A percentile compares a stretch with the other conserved stretches of the same genome.
Conservation (phyloP, 1,140 invertebrate genomes). For the Drosophila rhopaloa region DNA sequence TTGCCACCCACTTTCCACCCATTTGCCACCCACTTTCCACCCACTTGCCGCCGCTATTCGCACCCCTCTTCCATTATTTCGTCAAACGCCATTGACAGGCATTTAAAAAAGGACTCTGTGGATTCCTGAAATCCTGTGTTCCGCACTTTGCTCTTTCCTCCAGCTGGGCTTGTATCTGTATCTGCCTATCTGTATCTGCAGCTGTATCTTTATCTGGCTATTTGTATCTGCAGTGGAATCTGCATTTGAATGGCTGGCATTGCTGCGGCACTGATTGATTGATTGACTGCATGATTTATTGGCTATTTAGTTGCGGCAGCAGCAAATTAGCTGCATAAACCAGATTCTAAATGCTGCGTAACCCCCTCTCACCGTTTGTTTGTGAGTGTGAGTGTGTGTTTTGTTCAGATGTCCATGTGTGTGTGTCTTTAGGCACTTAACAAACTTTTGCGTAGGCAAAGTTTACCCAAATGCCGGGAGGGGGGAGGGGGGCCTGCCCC, state of each 20-base stretch:
- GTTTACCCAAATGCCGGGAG: slow-evolving; percentile 30
- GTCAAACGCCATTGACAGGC: slow-evolving; percentile 53
- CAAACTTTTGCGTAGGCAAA: slow-evolving; percentile 70
- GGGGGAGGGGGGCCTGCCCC: not conserved
- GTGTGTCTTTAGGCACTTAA: slow-evolving; percentile 71
- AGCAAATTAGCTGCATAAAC: slow-evolving; percentile 74
- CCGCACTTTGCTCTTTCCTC: not conserved
- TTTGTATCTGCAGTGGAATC: slow-evolving; percentile 21
- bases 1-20: not conserved
- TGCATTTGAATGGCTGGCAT: slow-evolving; percentile 59
- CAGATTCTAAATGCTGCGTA: slow-evolving; percentile 64
- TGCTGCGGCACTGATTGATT: slow-evolving; percentile 57
- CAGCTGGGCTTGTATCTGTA: not conserved
- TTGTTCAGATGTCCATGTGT: slow-evolving; percentile 6
- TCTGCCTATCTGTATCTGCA: not conserved
- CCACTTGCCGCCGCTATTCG: not conserved
- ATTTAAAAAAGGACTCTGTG: slow-evolving; percentile 46
- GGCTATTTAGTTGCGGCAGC: slow-evolving; percentile 71
- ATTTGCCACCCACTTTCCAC: not conserved
- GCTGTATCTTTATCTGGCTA: not conserved
- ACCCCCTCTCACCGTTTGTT: slow-evolving; percentile 14
- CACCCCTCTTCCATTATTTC: slow-evolving; percentile 30
- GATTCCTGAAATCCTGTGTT: slow-evolving; percentile 25
- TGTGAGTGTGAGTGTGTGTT: slow-evolving; percentile 6
- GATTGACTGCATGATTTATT: slow-evolving; percentile 77